Conservation (phyloP, 2,888 invertebrate genomes). For the Lepidonotus clava region DNA sequence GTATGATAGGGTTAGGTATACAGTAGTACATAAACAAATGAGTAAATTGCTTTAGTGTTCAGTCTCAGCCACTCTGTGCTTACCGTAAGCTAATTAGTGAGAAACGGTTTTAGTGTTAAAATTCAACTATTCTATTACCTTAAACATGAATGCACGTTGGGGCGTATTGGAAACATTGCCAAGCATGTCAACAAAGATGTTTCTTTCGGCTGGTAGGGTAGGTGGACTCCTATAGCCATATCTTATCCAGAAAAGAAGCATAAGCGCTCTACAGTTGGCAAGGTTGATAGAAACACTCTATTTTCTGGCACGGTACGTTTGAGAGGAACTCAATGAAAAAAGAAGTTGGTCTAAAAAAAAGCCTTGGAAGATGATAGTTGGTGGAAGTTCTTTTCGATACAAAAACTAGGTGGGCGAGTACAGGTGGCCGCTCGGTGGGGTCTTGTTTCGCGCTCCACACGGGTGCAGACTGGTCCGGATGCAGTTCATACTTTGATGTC, state of each 20-base stretch:
- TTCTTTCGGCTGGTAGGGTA: too few relatives aligned
- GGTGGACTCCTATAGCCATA: neutral
- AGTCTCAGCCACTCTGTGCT: too few relatives aligned
- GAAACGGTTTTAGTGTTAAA: too few relatives aligned
- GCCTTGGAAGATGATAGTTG: neutral
- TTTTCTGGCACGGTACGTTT: neutral
- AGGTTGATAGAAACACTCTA: neutral
- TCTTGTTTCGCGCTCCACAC: neutral
- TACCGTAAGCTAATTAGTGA: too few relatives aligned
- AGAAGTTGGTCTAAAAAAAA: too few relatives aligned
- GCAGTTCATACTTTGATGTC: slow-evolving; percentile 17
- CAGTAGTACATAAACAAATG: too few relatives aligned
- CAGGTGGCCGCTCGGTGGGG: neutral
- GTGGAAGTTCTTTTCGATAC: neutral
- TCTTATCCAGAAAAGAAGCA: neutral
- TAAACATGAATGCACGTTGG: too few relatives aligned
- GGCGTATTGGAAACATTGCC: too few relatives aligned
- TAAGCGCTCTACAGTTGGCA: neutral
- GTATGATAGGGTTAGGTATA: too few relatives aligned
- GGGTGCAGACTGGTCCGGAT: neutral
- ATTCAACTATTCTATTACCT: too few relatives aligned
- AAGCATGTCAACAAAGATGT: too few relatives aligned
- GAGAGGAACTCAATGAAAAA: neutral
- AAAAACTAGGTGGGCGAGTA: neutral
- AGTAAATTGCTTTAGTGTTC: too few relatives aligned